Base-by-base conservation (phyloP, 2,888 invertebrate species). In the Parelbella ahira region DNA sequence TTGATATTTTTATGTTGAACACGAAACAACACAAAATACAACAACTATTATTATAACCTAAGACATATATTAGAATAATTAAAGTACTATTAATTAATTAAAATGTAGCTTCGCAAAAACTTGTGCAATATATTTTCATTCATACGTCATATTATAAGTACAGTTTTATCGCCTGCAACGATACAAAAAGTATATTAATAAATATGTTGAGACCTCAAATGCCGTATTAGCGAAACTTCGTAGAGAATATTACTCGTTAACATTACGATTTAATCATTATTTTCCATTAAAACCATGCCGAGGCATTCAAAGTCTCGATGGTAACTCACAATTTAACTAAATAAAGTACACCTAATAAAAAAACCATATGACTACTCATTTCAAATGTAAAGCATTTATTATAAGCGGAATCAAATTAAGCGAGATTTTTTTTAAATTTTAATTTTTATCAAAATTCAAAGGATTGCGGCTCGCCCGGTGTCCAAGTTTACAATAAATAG, bases 401-500 rank as follows among this genome's bases (percentile, higher is more conserved):
- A 60, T 47, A 81, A 82, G 83, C 80, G 62, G 69, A 63, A 68
- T 68, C 49, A 66, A 70, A 75, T 60, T 54, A 71, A 72, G 68
- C 68, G 49, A n/a, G n/a, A n/a, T 54, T 60, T 63, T 63, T 63
- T 63, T 63, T 56, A 56, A 47, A 49, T n/a, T n/a, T n/a, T n/a
- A n/a, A n/a, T n/a, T 53, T 56, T 62, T 61, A 50, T 48, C 49
- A 54, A 53, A 51, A 46, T 49, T 50, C 47, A 55, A 61, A 54
- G 37, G 45, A 60, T 37, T 53, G 38, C 53, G 51, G 51, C 53
- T 57, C 54, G 47, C 47, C 57, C 68, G 72, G 62, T 71, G 70
- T 75, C 61, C 58, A 75, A 68, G 76, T 72, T 81, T 72, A 83
- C 86, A 84, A 83, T 84, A 81, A 82, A 82, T 74, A 74, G 79